Evolutionary conservation across 1,140 invertebrate genomes (phyloP).

Genomic region (Babylonia areolata): DNA sequence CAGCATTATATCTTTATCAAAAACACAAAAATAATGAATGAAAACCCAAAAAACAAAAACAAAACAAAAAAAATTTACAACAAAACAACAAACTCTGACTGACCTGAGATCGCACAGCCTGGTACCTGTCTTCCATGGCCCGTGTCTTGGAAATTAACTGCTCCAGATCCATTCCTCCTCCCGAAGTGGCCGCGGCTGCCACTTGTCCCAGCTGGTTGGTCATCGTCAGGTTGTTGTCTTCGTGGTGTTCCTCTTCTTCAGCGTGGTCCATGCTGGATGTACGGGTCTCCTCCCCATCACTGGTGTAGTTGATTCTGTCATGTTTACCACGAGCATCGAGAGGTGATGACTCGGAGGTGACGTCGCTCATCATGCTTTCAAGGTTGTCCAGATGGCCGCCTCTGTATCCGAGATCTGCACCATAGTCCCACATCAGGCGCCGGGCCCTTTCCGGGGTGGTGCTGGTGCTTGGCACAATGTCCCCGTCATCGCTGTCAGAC

Average conservation of each 20-base stretch:
- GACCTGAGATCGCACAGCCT: slow-evolving; percentile 27
- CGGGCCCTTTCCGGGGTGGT: slow-evolving; percentile 48
- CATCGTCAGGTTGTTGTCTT: slow-evolving; percentile 8
- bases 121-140: slow-evolving; percentile 39
- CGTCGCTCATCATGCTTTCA: slow-evolving; percentile 55
- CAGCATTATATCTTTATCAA: no score
- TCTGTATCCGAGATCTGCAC: slow-evolving; percentile 61
- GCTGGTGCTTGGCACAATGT: slow-evolving; percentile 56
- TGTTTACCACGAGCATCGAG: slow-evolving; percentile 40
- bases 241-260: slow-evolving; percentile 35
- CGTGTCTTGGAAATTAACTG: slow-evolving; percentile 34
- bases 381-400: slow-evolving; percentile 52
- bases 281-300: slow-evolving; percentile 51
- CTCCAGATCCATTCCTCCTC: slow-evolving; percentile 13
- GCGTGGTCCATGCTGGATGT: slow-evolving; percentile 39
- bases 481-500: slow-evolving; percentile 47
- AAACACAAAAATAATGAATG: no score
- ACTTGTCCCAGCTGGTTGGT: slow-evolving; percentile 15
- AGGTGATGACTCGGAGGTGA: slow-evolving; percentile 28
- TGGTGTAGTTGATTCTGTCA: slow-evolving; percentile 39
- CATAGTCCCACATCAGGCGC: slow-evolving; percentile 66
- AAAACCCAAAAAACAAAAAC: no score
- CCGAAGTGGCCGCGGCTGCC: not conserved
- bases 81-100: not conserved
- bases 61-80: not conserved